Percentiles rank a stretch among this genome's conserved stretches.
Evolutionary conservation across 2,888 invertebrate genomes (phyloP).

Genomic region (Tipula confusa): DNA sequence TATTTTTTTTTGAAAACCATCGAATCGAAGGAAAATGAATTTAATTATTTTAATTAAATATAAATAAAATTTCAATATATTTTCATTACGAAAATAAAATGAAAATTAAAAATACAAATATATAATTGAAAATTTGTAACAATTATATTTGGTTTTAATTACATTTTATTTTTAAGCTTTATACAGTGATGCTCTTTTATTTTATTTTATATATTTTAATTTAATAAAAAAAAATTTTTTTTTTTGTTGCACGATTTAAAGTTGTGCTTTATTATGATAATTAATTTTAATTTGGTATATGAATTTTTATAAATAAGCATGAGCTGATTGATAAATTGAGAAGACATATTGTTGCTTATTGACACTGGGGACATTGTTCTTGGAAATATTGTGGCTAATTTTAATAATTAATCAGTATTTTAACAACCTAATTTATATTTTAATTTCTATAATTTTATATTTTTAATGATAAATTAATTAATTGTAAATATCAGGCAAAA

Average conservation of each 20-base stretch:
- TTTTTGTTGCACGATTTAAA: not conserved
- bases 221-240: too few species aligned
- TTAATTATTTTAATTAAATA: constrained; percentile 12
- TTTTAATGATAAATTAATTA: too few species aligned
- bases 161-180: not conserved
- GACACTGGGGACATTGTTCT: too few species aligned
- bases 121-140: not conserved
- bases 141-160: not conserved
- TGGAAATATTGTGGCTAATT: too few species aligned
- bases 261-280: not conserved
- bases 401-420: too few species aligned
- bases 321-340: too few species aligned
- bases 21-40: not conserved
- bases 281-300: not conserved
- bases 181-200: not conserved
- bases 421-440: too few species aligned
- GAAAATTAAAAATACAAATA: too few species aligned
- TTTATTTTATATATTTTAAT: not conserved
- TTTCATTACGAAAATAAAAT: constrained; percentile 13
- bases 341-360: too few species aligned
- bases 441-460: too few species aligned
- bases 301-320: too few species aligned
- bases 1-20: not conserved
- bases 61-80: constrained; percentile 20
- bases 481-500: too few species aligned